Base-by-base conservation (phyloP, 2,113 vertebrate species). In the Pangasianodon hypophthalmus region DNA sequence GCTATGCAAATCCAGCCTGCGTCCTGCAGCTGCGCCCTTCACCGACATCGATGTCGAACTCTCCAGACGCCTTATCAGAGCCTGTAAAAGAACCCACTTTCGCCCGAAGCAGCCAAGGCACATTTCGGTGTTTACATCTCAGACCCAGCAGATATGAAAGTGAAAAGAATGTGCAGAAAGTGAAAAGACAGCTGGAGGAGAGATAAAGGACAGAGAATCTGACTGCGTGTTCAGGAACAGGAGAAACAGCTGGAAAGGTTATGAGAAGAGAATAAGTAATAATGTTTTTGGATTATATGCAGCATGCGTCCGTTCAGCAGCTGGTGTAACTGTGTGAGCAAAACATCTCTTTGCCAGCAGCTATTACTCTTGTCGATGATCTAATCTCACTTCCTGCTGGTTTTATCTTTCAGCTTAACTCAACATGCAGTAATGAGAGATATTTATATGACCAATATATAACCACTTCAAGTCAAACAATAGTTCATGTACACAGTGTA, bases 1-100 rank as follows among this genome's bases (percentile, higher is more conserved):
- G 37, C 67, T 84, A 88, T 87, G 87, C 80, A 90, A 89, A 92
- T 87, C 84, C 81, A 58, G 79, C 73, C 58, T 4, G 73, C 29
- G 6, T 71, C 56, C 73, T 14, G 64, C 69, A 90, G 67, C 80
- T 89, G 89, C 50, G 13, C n/a, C 32, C 73, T 60, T 88, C 67
- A 83, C 85, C 60, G 14, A 85, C 73, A 64, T 80, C 46, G 21
- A 67, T 41, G 48, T 26, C 52, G 26, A 88, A 81, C 50, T 89
- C 69, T 87, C 90, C 83, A 71, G 50, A 82, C 44, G 21, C 56
- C 88, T 71, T 32, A 14, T 46, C 71, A 80, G 69, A 54, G 69
- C 41, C 46, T 73, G 37, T 41, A 54, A 24, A 29, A 41, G 50
- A 88, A 75, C 73, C 56, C 56, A 46, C 56, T 87, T 60, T 85